Base-by-base conservation (phyloP, 1,140 invertebrate species). In the Cepaea nemoralis region DNA sequence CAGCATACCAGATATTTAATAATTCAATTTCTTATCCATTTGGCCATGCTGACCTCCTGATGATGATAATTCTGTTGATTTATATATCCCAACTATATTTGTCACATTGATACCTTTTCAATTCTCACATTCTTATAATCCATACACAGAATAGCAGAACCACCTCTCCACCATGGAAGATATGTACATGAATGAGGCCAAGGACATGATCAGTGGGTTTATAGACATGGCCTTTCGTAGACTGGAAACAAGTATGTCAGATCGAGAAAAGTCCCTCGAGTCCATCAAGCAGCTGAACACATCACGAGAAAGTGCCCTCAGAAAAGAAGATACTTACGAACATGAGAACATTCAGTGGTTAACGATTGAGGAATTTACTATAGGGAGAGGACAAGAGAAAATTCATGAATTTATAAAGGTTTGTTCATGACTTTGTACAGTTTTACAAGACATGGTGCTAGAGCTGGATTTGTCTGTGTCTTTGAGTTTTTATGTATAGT, bases 351-450 rank as follows among this genome's bases (percentile, higher is more conserved):
- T 91, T 63, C 85, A 88, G 70, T 91, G 91, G 91, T 70, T 91
- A 16, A 86, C 83, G 12, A 91, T 91, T 48, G 87, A 83, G 31
- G 88, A 91, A 67, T 91, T 91, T 84, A 84, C 83, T 39, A 74
- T 83, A 50, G 84, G 90, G 77, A 84, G 81, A 42, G 91, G 85
- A 69, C 85, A 90, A 86, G 75, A 88, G 55, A 91, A 91, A 83
- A 90, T 91, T 40, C 76, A 91, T 83, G 90, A 91, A 76, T 91
- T 88, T 85, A 90, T 91, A 39, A 86, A 89, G 87, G 90, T 89
- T 77, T 31, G 59, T 63, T 10, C 74, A 73, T 45, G 37, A 27
- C n/a, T 35, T 10, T 55, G 42, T 77, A 5, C 0, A 39, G 37
- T n/a, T n/a, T n/a, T n/a, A n/a, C n/a, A n/a, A n/a, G n/a, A n/a